Evolutionary conservation across 2,797 vertebrate species (phyloP), one percentile per base, ranked within the genome.

Genomic region (Clamator glandarius): DNA sequence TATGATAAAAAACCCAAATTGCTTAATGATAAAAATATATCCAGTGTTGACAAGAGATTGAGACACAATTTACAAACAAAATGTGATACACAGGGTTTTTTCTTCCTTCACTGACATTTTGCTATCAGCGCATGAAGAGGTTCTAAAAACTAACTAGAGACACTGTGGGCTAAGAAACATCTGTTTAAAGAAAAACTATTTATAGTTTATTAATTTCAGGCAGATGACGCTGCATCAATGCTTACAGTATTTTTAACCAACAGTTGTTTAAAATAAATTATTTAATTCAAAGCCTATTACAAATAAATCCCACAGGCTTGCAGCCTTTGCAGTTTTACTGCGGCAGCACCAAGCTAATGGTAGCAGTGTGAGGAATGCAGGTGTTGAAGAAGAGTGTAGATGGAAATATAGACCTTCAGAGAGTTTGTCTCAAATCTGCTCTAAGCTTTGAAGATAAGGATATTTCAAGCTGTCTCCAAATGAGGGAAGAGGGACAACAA

Each of bases 371-470:
- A 96, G 73, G 80, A 96, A 96, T 86, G 83, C 91, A 94, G 79
- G 84, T 95, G 83, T 35, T 86, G 84, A 80, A 84, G 90, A 95
- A 84, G 66, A 87, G 35, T 7, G 20, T 35, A 36, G 76, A 94
- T 55, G 69, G 66, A 93, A 89, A 87, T 39, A 85, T 4, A 68
- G 59, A 39, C 81, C 79, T 94, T 72, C 42, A 83, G 51, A 94
- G 50, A 75, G 51, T 44, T 81, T 64, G 78, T 58, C 72, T 84
- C 79, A 86, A 92, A 87, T 66, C 62, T 77, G 5, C 51, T 74
- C 54, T 25, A 59, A 66, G 66, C 94, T 95, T 96, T 92, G 84
- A 95, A 93, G 94, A 95, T 93, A 95, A 93, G 92, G 62, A 21
- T 83, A 91, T 91, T 95, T 92, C 90, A 90, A 70, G 66, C 44